Percentiles rank a stretch among this genome's conserved stretches.
These are phyloP conservation scores for Gastrophryne carolinensis DNA, from an alignment of 2,797 vertebrate species.

Conservation along the genomic window DNA sequence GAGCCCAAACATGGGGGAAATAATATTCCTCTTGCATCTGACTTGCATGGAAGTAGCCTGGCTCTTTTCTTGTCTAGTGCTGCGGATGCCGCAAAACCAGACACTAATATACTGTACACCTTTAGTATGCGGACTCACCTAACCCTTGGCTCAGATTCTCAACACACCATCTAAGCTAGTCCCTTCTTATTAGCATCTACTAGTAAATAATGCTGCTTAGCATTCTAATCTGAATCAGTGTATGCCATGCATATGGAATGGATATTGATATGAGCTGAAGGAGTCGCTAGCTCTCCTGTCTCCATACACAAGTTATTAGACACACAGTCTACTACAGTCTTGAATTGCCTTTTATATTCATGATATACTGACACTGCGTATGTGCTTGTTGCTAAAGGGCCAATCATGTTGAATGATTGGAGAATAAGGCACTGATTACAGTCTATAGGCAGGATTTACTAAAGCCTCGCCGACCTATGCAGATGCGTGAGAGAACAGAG, in stretches of 20 bases:
- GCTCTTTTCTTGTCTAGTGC: not conserved
- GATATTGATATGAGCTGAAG: constrained; percentile 71
- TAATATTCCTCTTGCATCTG: not conserved
- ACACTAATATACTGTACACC: not conserved
- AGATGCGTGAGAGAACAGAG: too few species aligned
- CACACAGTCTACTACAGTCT: constrained; percentile 65
- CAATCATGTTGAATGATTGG: constrained; percentile 60
- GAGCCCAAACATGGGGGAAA: not conserved
- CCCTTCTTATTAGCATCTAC: not conserved
- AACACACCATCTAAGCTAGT: not conserved
- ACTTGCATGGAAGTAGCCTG: not conserved
- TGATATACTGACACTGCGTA: constrained; percentile 72
- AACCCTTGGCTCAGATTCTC: not conserved
- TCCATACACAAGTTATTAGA: constrained; percentile 60
- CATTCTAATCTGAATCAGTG: not conserved
- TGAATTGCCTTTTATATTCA: constrained; percentile 70
- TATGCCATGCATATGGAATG: constrained; percentile 50
- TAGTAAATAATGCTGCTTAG: not conserved
- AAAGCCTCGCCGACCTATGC: too few species aligned
- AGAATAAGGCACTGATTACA: constrained; percentile 54
- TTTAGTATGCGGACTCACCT: not conserved
- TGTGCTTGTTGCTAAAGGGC: constrained; percentile 66
- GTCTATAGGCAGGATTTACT: too few species aligned
- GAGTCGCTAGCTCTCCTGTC: constrained; percentile 78
- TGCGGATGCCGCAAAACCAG: not conserved